Percentiles rank a stretch among this genome's conserved stretches.
phyloP scores from a whole-genome alignment of 2,113 vertebrate species.

The Cephalopterus ornatus region DNA sequence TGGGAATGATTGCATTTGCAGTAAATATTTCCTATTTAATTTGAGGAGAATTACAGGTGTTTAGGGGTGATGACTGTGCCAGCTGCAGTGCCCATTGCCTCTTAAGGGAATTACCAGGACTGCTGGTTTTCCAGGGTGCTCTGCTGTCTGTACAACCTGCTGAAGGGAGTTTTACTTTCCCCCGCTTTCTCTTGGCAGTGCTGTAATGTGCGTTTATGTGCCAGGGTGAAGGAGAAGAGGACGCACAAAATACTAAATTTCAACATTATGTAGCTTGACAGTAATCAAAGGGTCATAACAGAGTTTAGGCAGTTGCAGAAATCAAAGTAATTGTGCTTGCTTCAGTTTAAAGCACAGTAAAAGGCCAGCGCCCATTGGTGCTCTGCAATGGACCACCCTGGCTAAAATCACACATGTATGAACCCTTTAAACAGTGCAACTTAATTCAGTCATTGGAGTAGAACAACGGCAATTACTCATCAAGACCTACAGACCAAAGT shows the following conservation, averaged over 20 bases:
- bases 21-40: not conserved
- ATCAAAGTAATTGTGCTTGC: not conserved
- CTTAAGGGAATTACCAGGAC: not conserved
- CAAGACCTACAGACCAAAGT: conserved; percentile 79
- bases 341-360: not conserved
- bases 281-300: not conserved
- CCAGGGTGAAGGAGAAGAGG: not conserved
- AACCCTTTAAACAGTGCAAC: conserved; percentile 67
- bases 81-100: not conserved
- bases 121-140: not conserved
- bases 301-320: not conserved
- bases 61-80: not conserved
- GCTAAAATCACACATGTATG: conserved; percentile 32
- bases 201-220: accelerated
- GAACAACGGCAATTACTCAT: conserved; percentile 85
- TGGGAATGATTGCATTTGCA: not conserved
- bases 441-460: conserved; percentile 79
- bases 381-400: conserved; percentile 18
- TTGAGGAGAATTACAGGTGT: not conserved
- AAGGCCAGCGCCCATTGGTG: not conserved
- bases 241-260: not conserved
- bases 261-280: not conserved
- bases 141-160: not conserved
- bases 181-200: not conserved
- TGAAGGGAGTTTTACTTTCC: not conserved